Evolutionary conservation across 2,797 vertebrate species (phyloP), one percentile per base, ranked within the genome.

Genomic region (Margarornis squamiger): DNA sequence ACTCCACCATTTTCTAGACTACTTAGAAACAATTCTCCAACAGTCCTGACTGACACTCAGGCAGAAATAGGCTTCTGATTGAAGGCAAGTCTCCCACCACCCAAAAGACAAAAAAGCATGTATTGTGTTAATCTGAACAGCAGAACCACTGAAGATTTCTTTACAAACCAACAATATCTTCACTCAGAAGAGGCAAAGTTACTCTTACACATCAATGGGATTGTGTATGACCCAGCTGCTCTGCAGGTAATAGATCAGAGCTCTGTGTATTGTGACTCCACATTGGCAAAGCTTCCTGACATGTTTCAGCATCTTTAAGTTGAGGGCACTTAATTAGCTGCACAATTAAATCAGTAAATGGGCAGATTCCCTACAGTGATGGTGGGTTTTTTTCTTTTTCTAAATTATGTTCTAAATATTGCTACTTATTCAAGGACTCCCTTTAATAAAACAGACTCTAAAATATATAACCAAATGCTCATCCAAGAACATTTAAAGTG

Each of bases 381-480:
- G 32, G 36, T 24, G 24, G 10, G 11, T 12, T 32, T 76, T 75
- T 57, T 48, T 3, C 55, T 76, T 36, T 20, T 29, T 13, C 27
- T 32, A 67, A 84, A 90, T 85, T 81, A 66, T 15, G 46, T 83
- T 93, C 65, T 91, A 95, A 90, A 86, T 54, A 90, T 71, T 68
- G 1, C 39, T 76, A 30, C 34, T 71, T 39, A 81, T 57, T 92
- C 81, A 55, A 81, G 66, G 63, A 57, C 63, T 95, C 76, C 41
- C 52, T 84, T 88, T 66, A 91, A 90, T 73, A 71, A 79, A 58
- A 72, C 45, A 81, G 39, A 59, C 48, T 80, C 61, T 52, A 81
- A 91, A 92, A 93, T 48, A 65, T 41, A 51, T 22, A 65, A 74
- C 52, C 73, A 92, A 88, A 61, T 41, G 24, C 22, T 88, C 73